These are phyloP conservation scores for Adela reaumurella DNA, from an alignment of 2,888 invertebrate genomes.

Conservation along the genomic window DNA sequence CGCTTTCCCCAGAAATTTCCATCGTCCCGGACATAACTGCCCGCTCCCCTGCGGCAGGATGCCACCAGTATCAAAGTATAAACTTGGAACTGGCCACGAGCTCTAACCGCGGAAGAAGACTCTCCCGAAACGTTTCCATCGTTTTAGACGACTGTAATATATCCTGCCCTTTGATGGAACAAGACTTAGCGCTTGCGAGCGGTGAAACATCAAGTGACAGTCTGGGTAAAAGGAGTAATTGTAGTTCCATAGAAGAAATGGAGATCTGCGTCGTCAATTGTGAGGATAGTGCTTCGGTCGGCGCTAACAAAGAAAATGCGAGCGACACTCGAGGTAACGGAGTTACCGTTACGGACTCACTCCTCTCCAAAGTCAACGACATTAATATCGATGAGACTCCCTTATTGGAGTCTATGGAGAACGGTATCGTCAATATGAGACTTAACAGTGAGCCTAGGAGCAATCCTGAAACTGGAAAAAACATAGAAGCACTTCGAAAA, in stretches of 20 bases:
- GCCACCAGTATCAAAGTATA: neutral
- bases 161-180: neutral
- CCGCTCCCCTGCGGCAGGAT: neutral
- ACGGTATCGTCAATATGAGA: neutral
- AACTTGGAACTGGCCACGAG: neutral
- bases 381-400: neutral
- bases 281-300: no score
- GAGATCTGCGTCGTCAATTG: neutral
- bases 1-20: neutral
- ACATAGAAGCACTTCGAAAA: no score
- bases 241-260: neutral
- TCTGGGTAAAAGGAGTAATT: no score
- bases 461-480: neutral
- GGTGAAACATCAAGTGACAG: neutral
- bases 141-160: neutral
- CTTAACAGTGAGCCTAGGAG: neutral
- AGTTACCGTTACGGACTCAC: neutral
- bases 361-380: neutral
- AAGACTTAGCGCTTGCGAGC: neutral
- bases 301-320: no score
- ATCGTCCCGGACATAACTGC: neutral
- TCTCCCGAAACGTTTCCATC: no score
- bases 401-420: neutral
- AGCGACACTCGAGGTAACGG: no score
- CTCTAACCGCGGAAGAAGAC: neutral